phyloP scores from a whole-genome alignment of 1,140 invertebrate genomes.

The Atta colombica region DNA sequence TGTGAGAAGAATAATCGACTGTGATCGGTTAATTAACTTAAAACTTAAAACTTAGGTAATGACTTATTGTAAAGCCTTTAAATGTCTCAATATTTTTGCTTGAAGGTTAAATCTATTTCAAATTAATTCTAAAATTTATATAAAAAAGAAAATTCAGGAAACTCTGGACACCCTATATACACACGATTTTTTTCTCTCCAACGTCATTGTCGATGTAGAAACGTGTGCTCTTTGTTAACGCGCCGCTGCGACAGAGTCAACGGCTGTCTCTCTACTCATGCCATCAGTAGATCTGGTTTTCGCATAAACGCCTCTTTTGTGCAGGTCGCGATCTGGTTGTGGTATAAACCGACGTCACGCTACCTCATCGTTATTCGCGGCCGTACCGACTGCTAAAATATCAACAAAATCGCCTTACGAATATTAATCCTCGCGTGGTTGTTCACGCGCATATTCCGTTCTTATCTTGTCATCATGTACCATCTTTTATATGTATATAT shows the following conservation, averaged over 20 bases:
- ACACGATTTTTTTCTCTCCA: slow-evolving; percentile 5
- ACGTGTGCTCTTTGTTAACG: slow-evolving; percentile 64
- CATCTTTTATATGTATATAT: not conserved
- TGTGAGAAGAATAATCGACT: too few species aligned
- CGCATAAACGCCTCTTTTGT: slow-evolving; percentile 74
- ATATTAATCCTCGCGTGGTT: slow-evolving; percentile 36
- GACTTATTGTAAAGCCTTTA: too few species aligned
- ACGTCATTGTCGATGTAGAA: slow-evolving; percentile 72
- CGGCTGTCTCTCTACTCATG: slow-evolving; percentile 66
- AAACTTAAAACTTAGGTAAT: too few species aligned
- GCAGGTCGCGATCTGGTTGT: slow-evolving; percentile 51
- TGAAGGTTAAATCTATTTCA: not conserved
- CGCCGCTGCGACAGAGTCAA: slow-evolving; percentile 65
- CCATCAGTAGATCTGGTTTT: slow-evolving; percentile 75
- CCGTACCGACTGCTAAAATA: slow-evolving; percentile 32
- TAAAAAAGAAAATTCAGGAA: not conserved
- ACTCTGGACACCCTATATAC: slow-evolving; percentile 26
- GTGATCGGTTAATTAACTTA: too few species aligned
- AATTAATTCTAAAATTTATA: not conserved
- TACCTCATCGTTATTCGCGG: slow-evolving; percentile 60
- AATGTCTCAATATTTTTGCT: not conserved
- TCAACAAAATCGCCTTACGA: slow-evolving; percentile 55
- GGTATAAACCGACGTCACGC: slow-evolving; percentile 56
- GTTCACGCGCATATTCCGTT: not conserved
- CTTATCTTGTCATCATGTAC: not conserved